Evolutionary conservation across 2,113 vertebrate species (phyloP).

Genomic region (Larimichthys polyactis): DNA sequence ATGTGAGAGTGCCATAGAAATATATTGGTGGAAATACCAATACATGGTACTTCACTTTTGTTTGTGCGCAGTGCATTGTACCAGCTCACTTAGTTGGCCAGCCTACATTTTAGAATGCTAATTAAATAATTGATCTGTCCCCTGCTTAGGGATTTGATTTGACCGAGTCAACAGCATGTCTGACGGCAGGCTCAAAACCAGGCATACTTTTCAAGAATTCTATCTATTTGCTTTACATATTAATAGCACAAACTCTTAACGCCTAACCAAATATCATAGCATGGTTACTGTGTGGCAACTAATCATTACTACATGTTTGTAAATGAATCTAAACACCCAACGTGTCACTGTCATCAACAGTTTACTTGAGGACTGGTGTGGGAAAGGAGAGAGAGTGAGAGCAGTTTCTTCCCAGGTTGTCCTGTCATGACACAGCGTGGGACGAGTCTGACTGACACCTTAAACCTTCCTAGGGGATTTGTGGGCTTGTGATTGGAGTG

Average conservation of each 20-base stretch:
- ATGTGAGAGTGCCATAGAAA: not conserved
- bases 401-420: constrained; percentile 35
- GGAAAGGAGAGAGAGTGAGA: constrained; percentile 57
- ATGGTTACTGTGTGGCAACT: not conserved
- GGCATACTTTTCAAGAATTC: not conserved
- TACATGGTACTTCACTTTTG: not conserved
- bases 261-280: not conserved
- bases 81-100: not conserved
- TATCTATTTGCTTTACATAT: not conserved
- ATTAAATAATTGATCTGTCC: constrained; percentile 53
- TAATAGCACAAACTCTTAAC: not conserved
- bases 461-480: constrained; percentile 75
- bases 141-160: constrained; percentile 30
- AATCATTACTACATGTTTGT: constrained; percentile 2
- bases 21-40: not conserved
- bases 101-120: constrained; percentile 11
- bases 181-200: not conserved
- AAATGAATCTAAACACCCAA: not conserved
- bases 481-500: constrained; percentile 73
- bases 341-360: constrained; percentile 35
- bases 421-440: constrained; percentile 49
- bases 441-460: constrained; percentile 66
- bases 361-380: constrained; percentile 25
- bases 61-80: not conserved
- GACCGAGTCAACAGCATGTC: not conserved